Evolutionary conservation across 2,888 invertebrate species (phyloP), one percentile per base, ranked within the genome.

Genomic region (Caenorhabditis sinica): DNA sequence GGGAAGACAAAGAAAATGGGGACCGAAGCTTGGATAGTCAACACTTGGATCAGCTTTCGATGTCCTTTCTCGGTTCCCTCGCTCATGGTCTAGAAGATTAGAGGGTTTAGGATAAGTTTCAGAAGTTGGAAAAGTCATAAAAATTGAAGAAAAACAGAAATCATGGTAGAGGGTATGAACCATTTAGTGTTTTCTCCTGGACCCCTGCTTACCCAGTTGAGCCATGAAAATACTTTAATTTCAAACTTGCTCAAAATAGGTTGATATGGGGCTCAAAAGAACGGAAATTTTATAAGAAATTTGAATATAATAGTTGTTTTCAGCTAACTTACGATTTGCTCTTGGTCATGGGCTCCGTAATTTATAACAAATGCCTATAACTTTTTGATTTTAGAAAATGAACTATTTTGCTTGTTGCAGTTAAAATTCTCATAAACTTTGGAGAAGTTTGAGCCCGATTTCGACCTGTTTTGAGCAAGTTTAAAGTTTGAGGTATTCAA

Each of bases 1-100:
- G 90, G 90, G 51, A 90, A 90, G 43, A 90, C 85, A 72, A 89
- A 86, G 68, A 88, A 83, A 13, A 90, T 74, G 0, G 90, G 90
- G 0, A 90, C 84, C 1, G 87, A 86, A 0, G 90, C 90, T 61
- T 90, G 90, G 75, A 90, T 87, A 13, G 87, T 89, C 9, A 90
- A 81, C 43, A 88, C 88, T 79, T 88, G 74, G 43, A 85, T 85
- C 30, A 85, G 68, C 28, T 80, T 79, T 11, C 74, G 71, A 66
- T 85, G 85, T 1, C 82, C 85, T 75, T 79, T 79, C 23, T 76
- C 66, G 17, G 85, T 85, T 45, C 79, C 85, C 23, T 68, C 58
- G 25, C 82, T 79, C 85, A 85, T 85, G 36, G 75, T 79, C 86
- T 88, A 77, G 66, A 87, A 80, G 28, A 20, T 61, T 61, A 11